Conservation (phyloP, 2,797 vertebrate genomes). For the Sebastes matsubarae region DNA sequence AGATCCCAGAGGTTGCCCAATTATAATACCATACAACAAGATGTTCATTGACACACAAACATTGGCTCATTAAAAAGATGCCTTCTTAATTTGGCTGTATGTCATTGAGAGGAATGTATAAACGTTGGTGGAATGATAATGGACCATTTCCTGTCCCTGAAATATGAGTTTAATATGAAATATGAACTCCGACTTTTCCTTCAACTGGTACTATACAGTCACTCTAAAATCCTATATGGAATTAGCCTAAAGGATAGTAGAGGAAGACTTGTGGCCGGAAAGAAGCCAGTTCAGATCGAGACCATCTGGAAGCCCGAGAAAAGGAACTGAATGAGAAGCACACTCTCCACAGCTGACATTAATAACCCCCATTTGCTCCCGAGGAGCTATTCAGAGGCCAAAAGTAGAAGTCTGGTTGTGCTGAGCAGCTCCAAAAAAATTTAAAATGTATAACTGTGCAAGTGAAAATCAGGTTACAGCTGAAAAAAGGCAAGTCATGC, state of each 20-base stretch:
- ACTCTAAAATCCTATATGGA: neutral
- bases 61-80: neutral
- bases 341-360: constrained; percentile 50
- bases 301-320: constrained; percentile 43
- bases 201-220: neutral
- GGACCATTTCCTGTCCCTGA: neutral
- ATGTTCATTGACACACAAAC: neutral
- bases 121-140: neutral
- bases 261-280: constrained; percentile 21
- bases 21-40: no score
- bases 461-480: constrained; percentile 30
- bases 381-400: constrained; percentile 39
- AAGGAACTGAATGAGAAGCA: constrained; percentile 25
- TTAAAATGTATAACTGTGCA: neutral
- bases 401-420: constrained; percentile 12
- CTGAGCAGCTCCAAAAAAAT: constrained; percentile 18
- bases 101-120: neutral
- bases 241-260: constrained; percentile 13
- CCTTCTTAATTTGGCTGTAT: neutral
- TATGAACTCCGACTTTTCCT: neutral
- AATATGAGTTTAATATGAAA: neutral
- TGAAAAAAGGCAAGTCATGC: neutral
- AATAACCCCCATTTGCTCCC: constrained; percentile 53
- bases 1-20: no score
- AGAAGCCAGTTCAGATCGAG: constrained; percentile 35